Conservation (phyloP, 2,113 vertebrate species). For the Paralichthys olivaceus region DNA sequence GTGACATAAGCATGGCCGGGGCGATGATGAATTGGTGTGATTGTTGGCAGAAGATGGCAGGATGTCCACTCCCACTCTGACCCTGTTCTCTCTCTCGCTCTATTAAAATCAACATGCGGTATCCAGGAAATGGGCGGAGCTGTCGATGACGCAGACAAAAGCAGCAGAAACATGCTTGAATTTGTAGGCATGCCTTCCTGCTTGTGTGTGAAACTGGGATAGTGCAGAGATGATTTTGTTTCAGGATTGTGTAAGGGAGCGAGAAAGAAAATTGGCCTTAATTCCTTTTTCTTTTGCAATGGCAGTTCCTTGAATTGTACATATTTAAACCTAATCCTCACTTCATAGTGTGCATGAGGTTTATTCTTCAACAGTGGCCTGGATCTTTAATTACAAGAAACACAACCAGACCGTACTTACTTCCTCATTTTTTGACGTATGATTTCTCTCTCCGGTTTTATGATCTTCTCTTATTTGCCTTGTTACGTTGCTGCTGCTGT, state of each 20-base stretch:
- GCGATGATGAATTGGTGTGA: conserved; percentile 18
- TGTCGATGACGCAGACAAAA: background rate
- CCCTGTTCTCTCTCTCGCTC: background rate
- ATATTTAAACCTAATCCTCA: background rate
- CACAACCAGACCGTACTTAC: background rate
- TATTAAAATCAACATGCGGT: background rate
- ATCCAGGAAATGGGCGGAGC: conserved; percentile 47
- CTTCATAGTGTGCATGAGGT: background rate
- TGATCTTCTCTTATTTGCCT: background rate
- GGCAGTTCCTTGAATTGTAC: background rate
- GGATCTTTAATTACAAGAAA: background rate
- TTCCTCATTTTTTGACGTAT: background rate
- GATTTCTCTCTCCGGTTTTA: background rate
- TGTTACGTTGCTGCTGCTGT: conserved; percentile 5
- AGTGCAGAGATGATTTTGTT: conserved; percentile 12
- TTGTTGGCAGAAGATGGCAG: conserved; percentile 3
- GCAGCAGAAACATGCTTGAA: conserved; percentile 30
- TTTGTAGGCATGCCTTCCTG: conserved; percentile 30
- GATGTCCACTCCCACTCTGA: conserved; percentile 9
- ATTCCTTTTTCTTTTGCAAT: conserved; percentile 18
- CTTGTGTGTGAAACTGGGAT: conserved; percentile 12
- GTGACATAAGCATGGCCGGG: background rate
- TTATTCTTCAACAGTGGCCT: background rate
- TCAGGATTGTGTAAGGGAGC: conserved; percentile 28
- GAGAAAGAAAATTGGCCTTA: background rate